Conservation (phyloP, 2,113 vertebrate genomes). For the Chloroceryle aenea region DNA sequence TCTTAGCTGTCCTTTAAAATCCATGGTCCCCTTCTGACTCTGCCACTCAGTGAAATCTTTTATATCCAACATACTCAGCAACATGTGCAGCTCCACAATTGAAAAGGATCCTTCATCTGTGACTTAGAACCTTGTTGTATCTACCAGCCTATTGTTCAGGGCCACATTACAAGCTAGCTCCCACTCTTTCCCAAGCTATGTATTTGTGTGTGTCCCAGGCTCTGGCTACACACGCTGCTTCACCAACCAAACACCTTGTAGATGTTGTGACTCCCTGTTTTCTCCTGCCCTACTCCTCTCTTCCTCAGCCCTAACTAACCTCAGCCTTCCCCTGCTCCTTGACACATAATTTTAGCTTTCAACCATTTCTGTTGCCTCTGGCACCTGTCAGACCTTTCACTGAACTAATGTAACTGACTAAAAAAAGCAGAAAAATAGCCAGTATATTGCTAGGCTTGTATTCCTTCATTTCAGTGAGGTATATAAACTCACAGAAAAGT, state of each 20-base stretch:
- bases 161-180: not conserved
- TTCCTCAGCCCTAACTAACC: not conserved
- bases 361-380: not conserved
- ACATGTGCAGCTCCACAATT: not conserved
- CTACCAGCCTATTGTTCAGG: not conserved
- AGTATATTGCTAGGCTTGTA: not conserved
- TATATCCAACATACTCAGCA: not conserved
- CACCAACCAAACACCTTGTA: not conserved
- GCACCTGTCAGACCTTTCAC: not conserved
- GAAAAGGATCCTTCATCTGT: not conserved
- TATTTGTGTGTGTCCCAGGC: not conserved
- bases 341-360: not conserved
- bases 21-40: not conserved
- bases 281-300: not conserved
- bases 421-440: not conserved
- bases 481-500: not conserved
- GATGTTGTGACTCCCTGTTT: not conserved
- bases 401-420: not conserved
- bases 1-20: not conserved
- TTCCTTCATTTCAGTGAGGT: not conserved
- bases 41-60: not conserved
- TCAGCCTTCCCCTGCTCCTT: not conserved
- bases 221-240: not conserved
- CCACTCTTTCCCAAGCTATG: rapidly evolving
- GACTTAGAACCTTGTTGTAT: not conserved